Percentiles rank a stretch among this genome's conserved stretches.
phyloP scores from a whole-genome alignment of 2,888 invertebrate species.

The Pyrrhia umbra region DNA sequence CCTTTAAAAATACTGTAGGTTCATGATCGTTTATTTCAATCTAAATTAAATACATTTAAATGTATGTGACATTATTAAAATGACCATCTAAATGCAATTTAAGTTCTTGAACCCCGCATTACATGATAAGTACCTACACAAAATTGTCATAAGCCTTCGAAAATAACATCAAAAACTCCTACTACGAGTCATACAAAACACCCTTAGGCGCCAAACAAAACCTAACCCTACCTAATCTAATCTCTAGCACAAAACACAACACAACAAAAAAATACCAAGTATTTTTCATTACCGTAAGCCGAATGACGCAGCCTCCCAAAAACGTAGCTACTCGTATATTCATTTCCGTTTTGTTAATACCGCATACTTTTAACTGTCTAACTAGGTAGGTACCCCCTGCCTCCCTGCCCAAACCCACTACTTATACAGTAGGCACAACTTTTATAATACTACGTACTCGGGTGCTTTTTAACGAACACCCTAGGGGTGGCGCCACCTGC shows the following conservation, averaged over 20 bases:
- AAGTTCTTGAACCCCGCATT: no score
- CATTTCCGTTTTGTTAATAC: slow-evolving; percentile 90
- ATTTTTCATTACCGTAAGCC: slow-evolving; percentile 89
- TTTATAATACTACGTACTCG: slow-evolving; percentile 90
- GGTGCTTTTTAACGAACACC: slow-evolving; percentile 90
- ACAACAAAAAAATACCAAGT: slow-evolving; percentile 79
- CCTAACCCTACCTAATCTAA: slow-evolving; percentile 47
- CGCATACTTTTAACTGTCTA: slow-evolving; percentile 91
- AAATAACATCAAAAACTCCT: neutral
- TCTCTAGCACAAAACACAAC: slow-evolving; percentile 60
- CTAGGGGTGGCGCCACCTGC: slow-evolving; percentile 86
- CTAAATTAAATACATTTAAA: no score
- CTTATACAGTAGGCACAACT: slow-evolving; percentile 90
- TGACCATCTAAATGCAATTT: no score
- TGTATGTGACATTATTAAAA: no score
- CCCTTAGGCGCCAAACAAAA: neutral
- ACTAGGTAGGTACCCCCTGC: slow-evolving; percentile 82
- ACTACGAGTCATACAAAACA: neutral
- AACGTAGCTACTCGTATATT: slow-evolving; percentile 88
- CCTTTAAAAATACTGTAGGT: no score
- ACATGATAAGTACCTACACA: neutral
- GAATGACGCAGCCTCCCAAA: slow-evolving; percentile 86
- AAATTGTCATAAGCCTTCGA: neutral
- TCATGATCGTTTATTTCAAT: no score
- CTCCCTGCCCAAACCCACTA: slow-evolving; percentile 79